Evolutionary conservation across 2,797 vertebrate genomes (phyloP).

Genomic region (Acrossocheilus wenchowensis): DNA sequence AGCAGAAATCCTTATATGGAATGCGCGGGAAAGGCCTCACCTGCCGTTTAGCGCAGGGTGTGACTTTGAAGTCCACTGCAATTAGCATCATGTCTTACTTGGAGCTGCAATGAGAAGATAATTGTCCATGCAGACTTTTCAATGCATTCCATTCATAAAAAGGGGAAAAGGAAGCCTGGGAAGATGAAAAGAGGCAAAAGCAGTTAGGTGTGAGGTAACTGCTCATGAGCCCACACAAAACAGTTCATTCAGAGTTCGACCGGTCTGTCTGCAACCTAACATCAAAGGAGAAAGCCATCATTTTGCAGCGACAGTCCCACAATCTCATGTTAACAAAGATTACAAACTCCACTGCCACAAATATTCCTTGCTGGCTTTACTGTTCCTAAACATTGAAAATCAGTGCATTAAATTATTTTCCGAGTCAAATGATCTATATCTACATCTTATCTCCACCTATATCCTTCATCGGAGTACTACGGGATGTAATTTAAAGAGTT

Average conservation of each 20-base stretch:
- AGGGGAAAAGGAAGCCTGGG: not conserved
- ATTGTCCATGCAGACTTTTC: not conserved
- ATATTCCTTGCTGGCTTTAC: conserved; percentile 12
- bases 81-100: conserved; percentile 33
- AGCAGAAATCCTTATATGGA: conserved; percentile 34
- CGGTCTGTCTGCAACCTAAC: conserved; percentile 20
- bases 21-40: conserved; percentile 9
- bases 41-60: conserved; percentile 27
- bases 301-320: conserved; percentile 1
- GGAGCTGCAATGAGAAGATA: not conserved
- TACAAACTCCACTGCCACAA: conserved; percentile 5
- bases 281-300: conserved; percentile 28
- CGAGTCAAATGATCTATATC: not conserved
- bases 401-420: not conserved
- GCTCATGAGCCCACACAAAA: conserved; percentile 32
- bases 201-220: conserved; percentile 27
- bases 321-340: conserved; percentile 44
- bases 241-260: conserved; percentile 36
- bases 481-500: conserved; percentile 59
- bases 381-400: conserved; percentile 14
- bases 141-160: conserved; percentile 36
- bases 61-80: conserved; percentile 28
- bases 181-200: conserved; percentile 4
- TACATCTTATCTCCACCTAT: conserved; percentile 23
- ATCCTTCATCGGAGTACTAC: conserved; percentile 1